Percentiles rank a stretch among this genome's conserved stretches.
Conservation (phyloP, 1,140 invertebrate species). For the Nasonia longicornis region DNA sequence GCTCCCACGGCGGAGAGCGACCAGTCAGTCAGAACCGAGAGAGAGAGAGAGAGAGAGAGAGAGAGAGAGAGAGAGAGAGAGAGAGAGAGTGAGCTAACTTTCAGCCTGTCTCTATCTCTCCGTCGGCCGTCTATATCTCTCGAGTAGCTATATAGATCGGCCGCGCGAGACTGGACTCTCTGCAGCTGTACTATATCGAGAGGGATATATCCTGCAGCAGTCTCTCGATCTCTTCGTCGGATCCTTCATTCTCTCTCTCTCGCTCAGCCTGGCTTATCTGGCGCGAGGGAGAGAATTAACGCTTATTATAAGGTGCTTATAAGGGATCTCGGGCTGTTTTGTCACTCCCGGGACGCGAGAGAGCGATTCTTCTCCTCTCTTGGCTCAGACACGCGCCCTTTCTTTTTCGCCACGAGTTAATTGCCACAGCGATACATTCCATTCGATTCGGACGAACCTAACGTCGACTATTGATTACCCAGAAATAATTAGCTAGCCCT, state of each 20-base stretch:
- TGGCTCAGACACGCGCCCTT: too few species aligned
- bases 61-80: not conserved
- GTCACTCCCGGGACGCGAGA: not conserved
- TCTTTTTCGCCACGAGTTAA: too few species aligned
- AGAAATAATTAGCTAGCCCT: too few species aligned
- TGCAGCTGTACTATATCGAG: not conserved
- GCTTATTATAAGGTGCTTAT: slow-evolving; percentile 22
- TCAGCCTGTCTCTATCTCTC: slow-evolving; percentile 15
- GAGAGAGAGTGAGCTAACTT: not conserved
- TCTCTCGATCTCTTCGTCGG: not conserved
- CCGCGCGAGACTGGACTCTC: not conserved
- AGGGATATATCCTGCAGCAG: not conserved
- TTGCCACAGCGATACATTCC: too few species aligned
- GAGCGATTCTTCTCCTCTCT: too few species aligned
- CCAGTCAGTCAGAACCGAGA: slow-evolving; percentile 36
- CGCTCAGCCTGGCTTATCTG: slow-evolving; percentile 43
- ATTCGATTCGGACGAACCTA: too few species aligned
- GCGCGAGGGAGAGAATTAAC: slow-evolving; percentile 32
- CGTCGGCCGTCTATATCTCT: not conserved
- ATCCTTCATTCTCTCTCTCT: slow-evolving; percentile 5
- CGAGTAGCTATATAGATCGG: not conserved
- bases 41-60: not conserved
- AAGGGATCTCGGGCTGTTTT: slow-evolving; percentile 5
- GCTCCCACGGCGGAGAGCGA: slow-evolving; percentile 15
- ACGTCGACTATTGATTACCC: too few species aligned